Evolutionary conservation across 2,113 vertebrate genomes (phyloP), one percentile per base, ranked within the genome.

Genomic region (Eulacestoma nigropectus): DNA sequence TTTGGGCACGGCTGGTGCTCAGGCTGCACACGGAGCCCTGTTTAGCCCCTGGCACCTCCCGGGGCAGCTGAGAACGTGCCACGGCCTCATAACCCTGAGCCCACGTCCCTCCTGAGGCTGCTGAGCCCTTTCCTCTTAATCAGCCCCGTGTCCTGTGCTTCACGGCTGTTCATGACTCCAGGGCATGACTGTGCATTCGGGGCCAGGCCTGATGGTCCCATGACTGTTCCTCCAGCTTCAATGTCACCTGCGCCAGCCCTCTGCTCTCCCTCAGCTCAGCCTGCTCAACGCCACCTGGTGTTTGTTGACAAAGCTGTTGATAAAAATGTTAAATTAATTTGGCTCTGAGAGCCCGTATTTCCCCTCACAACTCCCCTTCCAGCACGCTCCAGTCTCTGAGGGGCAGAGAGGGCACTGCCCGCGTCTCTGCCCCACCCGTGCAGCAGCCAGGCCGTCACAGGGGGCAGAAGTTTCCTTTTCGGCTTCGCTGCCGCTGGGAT

Each of bases 61-160:
- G 14, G 46, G 55, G 37, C 26, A 3, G 62, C 17, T 14, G 11
- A 12, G 76, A 11, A 30, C 2, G 1, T 7, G 1, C 21, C 52
- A 4, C 0, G 0, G 9, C 56, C 19, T 5, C 1, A 0, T 10
- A 2, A 1, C 30, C 7, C 3, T 5, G 59, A 21, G 13, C 29
- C 76, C 11, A 1, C 9, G 0, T 10, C 30, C 29, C 7, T 26
- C 30, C 87, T 1, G 42, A 5, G 59, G 46, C 2, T 32, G 56
- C 80, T 42, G 74, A 21, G 1, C 3, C 2, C 73, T 39, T 21
- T 64, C 56, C 21, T 49, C 17, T 16, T 47, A 42, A 37, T 55
- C 23, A 0, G 29, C 13, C 7, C 85, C 49, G 26, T 18, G 46
- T 2, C 3, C 30, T 59, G 29, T 20, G 52, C 14, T 63, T 39